phyloP scores from a whole-genome alignment of 2,888 invertebrate genomes.

The Amaurobius ferox region DNA sequence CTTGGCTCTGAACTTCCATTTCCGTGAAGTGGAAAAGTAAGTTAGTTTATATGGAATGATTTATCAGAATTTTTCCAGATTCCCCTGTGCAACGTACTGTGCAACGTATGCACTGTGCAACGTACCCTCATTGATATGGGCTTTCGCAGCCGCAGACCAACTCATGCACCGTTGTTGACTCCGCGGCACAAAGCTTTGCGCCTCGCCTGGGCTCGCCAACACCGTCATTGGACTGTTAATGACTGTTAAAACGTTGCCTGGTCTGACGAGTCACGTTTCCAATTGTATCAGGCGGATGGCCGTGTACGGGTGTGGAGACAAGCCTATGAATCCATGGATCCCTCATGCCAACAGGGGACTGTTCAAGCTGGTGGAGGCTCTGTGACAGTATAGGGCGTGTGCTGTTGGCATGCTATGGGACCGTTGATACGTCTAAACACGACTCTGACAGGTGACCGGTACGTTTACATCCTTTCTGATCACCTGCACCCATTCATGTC shows the following conservation, averaged over 20 bases:
- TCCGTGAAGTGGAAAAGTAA: no score
- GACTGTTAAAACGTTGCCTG: constrained; percentile 4
- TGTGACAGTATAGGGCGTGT: neutral
- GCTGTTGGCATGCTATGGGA: neutral
- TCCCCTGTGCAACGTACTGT: no score
- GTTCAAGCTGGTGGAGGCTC: constrained; percentile 3
- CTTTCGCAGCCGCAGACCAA: neutral
- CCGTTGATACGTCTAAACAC: neutral
- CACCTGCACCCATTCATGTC: constrained; percentile 21
- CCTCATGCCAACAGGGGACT: constrained; percentile 20
- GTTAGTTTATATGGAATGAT: no score
- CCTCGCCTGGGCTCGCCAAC: neutral
- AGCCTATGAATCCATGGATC: constrained; percentile 12
- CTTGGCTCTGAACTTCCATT: no score
- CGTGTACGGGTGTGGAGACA: constrained; percentile 26
- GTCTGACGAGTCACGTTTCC: constrained; percentile 16
- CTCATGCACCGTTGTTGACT: neutral
- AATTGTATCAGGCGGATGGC: constrained; percentile 19
- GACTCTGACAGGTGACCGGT: constrained; percentile 15
- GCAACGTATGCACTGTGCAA: neutral
- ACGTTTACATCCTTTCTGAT: constrained; percentile 13
- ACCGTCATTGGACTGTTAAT: constrained; percentile 3
- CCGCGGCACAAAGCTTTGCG: neutral
- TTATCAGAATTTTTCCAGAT: no score
- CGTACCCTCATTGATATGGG: neutral